Evolutionary conservation across 2,113 vertebrate species (phyloP).

Genomic region (Cynoglossus semilaevis): DNA sequence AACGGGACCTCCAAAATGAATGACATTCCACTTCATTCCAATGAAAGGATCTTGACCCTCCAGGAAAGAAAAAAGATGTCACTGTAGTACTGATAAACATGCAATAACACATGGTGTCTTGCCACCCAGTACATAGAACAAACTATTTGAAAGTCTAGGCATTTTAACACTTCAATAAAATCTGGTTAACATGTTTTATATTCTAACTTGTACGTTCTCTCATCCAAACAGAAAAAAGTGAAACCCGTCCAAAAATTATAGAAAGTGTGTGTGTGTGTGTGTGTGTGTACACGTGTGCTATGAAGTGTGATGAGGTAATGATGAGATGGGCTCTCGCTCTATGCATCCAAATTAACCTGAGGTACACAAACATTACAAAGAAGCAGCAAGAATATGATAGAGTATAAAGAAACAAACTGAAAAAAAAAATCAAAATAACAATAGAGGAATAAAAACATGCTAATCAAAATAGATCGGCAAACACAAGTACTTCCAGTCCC

Average conservation of each 20-base stretch:
- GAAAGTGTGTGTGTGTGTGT: slow-evolving; percentile 30
- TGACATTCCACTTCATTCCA: slow-evolving; percentile 36
- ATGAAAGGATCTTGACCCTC: slow-evolving; percentile 48
- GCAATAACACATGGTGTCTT: slow-evolving; percentile 32
- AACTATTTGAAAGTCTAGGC: slow-evolving; percentile 38
- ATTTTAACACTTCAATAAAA: slow-evolving; percentile 41
- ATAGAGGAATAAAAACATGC: slow-evolving; percentile 67
- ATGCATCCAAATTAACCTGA: slow-evolving; percentile 87
- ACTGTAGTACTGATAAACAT: slow-evolving; percentile 37
- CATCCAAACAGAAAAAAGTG: slow-evolving; percentile 33
- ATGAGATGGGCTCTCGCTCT: slow-evolving; percentile 79
- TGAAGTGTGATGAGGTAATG: slow-evolving; percentile 84
- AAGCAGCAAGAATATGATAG: slow-evolving; percentile 79
- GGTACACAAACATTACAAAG: slow-evolving; percentile 83
- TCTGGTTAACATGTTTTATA: slow-evolving; percentile 9
- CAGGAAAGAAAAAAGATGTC: slow-evolving; percentile 22
- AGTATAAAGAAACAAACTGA: slow-evolving; percentile 57
- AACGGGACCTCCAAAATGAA: slow-evolving; percentile 59
- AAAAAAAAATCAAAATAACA: slow-evolving; percentile 13
- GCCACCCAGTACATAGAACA: slow-evolving; percentile 47
- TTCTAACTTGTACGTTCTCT: slow-evolving; percentile 33
- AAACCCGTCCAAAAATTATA: slow-evolving; percentile 59
- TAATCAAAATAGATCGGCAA: slow-evolving; percentile 76
- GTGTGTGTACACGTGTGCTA: slow-evolving; percentile 12
- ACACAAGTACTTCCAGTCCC: slow-evolving; percentile 87